These are phyloP conservation scores for Odontomyia ornata DNA, from an alignment of 2,888 invertebrate species.

Conservation along the genomic window DNA sequence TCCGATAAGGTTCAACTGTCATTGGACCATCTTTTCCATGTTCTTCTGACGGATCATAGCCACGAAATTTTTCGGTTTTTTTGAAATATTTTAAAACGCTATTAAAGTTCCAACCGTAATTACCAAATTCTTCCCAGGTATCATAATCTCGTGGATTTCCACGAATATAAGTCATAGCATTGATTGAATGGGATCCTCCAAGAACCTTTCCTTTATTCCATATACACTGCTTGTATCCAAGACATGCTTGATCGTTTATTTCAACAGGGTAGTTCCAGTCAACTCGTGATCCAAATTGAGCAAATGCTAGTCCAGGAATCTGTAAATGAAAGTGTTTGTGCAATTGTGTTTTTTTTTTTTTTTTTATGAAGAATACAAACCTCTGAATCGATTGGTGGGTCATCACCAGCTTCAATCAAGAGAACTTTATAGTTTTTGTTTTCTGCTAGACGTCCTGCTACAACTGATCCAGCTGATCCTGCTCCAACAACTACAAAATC, in stretches of 20 bases:
- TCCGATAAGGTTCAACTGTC: slow-evolving; percentile 65
- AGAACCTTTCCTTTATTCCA: slow-evolving; percentile 69
- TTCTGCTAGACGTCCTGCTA: slow-evolving; percentile 76
- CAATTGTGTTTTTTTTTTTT: too few relatives aligned
- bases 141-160: slow-evolving; percentile 79
- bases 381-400: slow-evolving; percentile 67
- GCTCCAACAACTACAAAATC: slow-evolving; percentile 71
- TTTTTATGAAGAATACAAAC: slow-evolving; percentile 53
- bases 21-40: slow-evolving; percentile 67
- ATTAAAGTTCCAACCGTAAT: slow-evolving; percentile 76
- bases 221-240: slow-evolving; percentile 54
- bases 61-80: slow-evolving; percentile 69
- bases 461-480: slow-evolving; percentile 71
- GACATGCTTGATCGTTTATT: background rate
- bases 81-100: slow-evolving; percentile 72
- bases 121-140: slow-evolving; percentile 73
- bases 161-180: slow-evolving; percentile 78
- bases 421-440: slow-evolving; percentile 78
- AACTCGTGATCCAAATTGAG: background rate
- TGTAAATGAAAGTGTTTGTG: background rate
- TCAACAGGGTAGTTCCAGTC: background rate
- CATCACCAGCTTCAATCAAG: slow-evolving; percentile 82
- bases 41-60: slow-evolving; percentile 4
- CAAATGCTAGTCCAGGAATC: slow-evolving; percentile 2
- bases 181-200: slow-evolving; percentile 70